Base-by-base conservation (phyloP, 1,140 invertebrate genomes). In the Zaprionus ornatus region DNA sequence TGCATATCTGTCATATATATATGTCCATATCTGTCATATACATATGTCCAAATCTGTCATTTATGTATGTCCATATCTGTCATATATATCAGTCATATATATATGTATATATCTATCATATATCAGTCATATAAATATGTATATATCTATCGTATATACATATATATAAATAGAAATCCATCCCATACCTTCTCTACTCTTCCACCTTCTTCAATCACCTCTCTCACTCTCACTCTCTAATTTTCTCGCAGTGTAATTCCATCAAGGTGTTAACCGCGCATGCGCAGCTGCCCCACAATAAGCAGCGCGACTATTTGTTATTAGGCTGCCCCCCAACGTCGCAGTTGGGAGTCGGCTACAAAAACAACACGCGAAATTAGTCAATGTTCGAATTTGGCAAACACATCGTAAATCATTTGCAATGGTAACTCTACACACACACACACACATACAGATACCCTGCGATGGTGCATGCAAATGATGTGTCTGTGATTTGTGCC, bases 371-470 rank as follows among this genome's bases (percentile, higher is more conserved):
- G 61, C 71, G 74, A 72, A 88, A 88, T 88, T 90, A 90, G 85
- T 88, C 84, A 90, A 80, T 74, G 84, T 84, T 88, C 48, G 64
- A 75, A 79, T 87, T 87, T 87, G 84, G 84, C 84, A 84, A 80
- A 66, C 57, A 71, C 67, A 73, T 83, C 85, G 75, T 87, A 88
- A 87, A 87, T 87, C 84, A 88, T 74, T 61, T 71, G 59, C 42
- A 72, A 62, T 66, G 54, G 40, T 60, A 37, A 42, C 62, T 42
- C 25, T 5, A 68, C 19, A 54, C 19, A 56, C 63, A 52, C 59
- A 80, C 37, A 17, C 27, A 40, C 50, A 63, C 54, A 45, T 25
- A 75, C 40, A n/a, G 0, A 66, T 25, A 64, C 25, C 12, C 17
- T 40, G 37, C 5, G 12, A 21, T 27, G 42, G n/a, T 66, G 56